phyloP scores from a whole-genome alignment of 1,140 invertebrate species.

The Drosophila nannoptera region DNA sequence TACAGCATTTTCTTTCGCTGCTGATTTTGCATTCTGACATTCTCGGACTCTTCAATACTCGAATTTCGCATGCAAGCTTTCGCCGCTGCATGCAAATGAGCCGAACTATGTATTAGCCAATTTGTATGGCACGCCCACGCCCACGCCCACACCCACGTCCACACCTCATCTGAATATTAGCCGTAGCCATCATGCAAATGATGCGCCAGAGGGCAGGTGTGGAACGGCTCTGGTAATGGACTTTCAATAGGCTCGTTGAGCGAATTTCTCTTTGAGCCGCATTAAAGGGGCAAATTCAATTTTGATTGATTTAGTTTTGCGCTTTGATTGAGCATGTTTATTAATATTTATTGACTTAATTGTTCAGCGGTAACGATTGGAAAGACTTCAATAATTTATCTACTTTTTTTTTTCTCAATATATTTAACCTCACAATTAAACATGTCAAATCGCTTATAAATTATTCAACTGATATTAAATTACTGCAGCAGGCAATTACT shows the following conservation, averaged over 20 bases:
- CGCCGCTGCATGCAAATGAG: conserved; percentile 64
- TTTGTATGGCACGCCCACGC: conserved; percentile 12
- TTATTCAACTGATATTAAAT: conserved; percentile 5
- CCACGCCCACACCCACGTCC: neutral
- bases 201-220: conserved; percentile 18
- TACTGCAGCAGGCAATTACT: neutral
- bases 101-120: neutral
- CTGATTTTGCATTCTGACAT: conserved; percentile 58
- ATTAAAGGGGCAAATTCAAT: conserved; percentile 6
- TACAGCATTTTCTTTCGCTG: conserved; percentile 48
- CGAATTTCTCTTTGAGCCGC: neutral
- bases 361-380: no score
- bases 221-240: conserved; percentile 26
- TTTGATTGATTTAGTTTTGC: neutral
- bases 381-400: neutral
- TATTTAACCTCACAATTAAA: conserved; percentile 4
- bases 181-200: conserved; percentile 43
- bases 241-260: conserved; percentile 27
- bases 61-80: conserved; percentile 24
- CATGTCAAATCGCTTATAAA: conserved; percentile 2
- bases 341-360: neutral
- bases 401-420: neutral
- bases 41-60: conserved; percentile 3
- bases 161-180: conserved; percentile 24
- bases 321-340: no score